These are phyloP conservation scores for Lutjanus erythropterus DNA, from an alignment of 2,113 vertebrate genomes.

Conservation along the genomic window DNA sequence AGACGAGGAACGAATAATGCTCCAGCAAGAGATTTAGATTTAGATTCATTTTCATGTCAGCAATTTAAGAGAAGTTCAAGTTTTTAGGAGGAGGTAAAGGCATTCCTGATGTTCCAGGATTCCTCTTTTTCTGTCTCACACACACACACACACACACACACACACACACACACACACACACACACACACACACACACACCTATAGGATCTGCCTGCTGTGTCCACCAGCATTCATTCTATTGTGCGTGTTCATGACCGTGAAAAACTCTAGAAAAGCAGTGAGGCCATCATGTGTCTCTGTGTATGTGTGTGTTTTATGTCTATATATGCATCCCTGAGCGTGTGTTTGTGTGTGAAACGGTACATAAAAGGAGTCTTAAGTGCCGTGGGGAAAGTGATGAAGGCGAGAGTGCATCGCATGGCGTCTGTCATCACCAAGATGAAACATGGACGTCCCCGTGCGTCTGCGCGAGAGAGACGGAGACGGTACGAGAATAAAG, in stretches of 20 bases:
- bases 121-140: not conserved
- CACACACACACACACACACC: not conserved
- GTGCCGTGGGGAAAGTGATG: slow-evolving; percentile 27
- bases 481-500: slow-evolving; percentile 16
- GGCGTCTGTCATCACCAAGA: slow-evolving; percentile 29
- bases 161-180: not conserved
- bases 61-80: slow-evolving; percentile 11
- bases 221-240: not conserved
- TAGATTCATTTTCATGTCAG: slow-evolving; percentile 28
- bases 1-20: slow-evolving; percentile 15
- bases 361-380: slow-evolving; percentile 41
- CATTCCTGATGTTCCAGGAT: not conserved
- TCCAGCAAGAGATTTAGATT: not conserved
- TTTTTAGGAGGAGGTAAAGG: slow-evolving; percentile 4
- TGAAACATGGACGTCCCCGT: slow-evolving; percentile 16
- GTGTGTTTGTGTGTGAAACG: slow-evolving; percentile 25
- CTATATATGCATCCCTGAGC: slow-evolving; percentile 12
- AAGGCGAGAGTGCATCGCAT: slow-evolving; percentile 20
- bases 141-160: not conserved
- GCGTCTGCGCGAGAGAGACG: not conserved
- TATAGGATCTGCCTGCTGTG: slow-evolving; percentile 24
- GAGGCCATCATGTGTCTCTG: slow-evolving; percentile 18
- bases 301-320: slow-evolving; percentile 4
- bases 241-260: slow-evolving; percentile 47
- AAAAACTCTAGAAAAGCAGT: not conserved